Percentiles rank a stretch among this genome's conserved stretches.
These are phyloP conservation scores for Zhuqinia jingwanae DNA, from an alignment of 2,888 invertebrate species.

Conservation along the genomic window DNA sequence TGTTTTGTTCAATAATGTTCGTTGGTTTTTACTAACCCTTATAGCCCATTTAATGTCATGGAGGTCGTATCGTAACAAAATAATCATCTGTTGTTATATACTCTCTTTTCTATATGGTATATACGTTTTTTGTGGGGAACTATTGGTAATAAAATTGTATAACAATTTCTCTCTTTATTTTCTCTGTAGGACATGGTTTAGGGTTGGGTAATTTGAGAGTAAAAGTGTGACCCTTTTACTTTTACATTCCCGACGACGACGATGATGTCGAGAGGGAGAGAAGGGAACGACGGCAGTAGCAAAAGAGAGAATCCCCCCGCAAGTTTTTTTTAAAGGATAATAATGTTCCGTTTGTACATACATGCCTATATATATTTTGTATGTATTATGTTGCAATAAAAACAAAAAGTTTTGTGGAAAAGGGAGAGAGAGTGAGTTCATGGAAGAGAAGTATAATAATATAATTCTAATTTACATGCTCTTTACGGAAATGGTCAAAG, in stretches of 20 bases:
- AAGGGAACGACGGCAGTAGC: neutral
- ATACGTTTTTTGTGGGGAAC: too few relatives aligned
- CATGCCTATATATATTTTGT: too few relatives aligned
- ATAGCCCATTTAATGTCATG: slow-evolving; percentile 67
- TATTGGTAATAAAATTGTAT: slow-evolving; percentile 13
- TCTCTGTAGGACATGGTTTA: neutral
- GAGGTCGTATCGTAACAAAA: slow-evolving; percentile 41
- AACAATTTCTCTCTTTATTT: neutral
- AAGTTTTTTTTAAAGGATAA: too few relatives aligned
- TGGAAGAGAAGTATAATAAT: neutral
- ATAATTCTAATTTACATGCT: slow-evolving; percentile 64
- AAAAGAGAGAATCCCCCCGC: too few relatives aligned
- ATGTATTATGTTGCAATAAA: too few relatives aligned
- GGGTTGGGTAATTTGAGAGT: slow-evolving; percentile 42
- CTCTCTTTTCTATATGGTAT: neutral
- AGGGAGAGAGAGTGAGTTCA: too few relatives aligned
- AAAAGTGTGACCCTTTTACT: slow-evolving; percentile 38
- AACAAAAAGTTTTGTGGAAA: neutral
- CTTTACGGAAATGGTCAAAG: slow-evolving; percentile 77
- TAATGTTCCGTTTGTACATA: too few relatives aligned
- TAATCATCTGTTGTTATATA: neutral
- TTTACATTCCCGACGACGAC: neutral
- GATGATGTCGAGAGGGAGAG: neutral
- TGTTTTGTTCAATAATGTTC: too few relatives aligned
- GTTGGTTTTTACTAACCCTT: slow-evolving; percentile 69